These are phyloP conservation scores for Coreius guichenoti DNA, from an alignment of 2,797 vertebrate species.

Conservation along the genomic window DNA sequence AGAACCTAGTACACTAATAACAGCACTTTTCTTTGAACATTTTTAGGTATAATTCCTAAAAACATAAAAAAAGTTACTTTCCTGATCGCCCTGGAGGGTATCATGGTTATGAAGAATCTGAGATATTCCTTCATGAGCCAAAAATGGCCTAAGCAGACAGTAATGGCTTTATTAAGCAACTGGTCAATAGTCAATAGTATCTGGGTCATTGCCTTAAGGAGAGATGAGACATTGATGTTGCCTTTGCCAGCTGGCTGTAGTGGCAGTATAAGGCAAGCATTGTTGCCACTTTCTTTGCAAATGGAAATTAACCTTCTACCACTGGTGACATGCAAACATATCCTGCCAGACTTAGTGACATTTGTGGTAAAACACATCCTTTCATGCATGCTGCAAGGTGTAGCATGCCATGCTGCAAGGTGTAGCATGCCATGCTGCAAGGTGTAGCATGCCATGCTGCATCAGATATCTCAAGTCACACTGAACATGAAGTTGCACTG, in stretches of 20 bases:
- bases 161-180: slow-evolving; percentile 33
- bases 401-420: background rate
- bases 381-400: slow-evolving; percentile 40
- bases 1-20: background rate
- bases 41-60: background rate
- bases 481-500: background rate
- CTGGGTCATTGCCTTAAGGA: slow-evolving; percentile 16
- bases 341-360: slow-evolving; percentile 32
- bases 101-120: background rate
- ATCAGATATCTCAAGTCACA: background rate
- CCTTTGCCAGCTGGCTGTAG: background rate
- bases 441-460: background rate
- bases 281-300: slow-evolving; percentile 18
- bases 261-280: slow-evolving; percentile 4
- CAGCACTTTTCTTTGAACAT: background rate
- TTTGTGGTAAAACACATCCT: slow-evolving; percentile 50
- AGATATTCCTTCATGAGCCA: background rate
- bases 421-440: slow-evolving; percentile 22
- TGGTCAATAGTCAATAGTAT: slow-evolving; percentile 7
- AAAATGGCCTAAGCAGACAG: slow-evolving; percentile 1
- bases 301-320: slow-evolving; percentile 33
- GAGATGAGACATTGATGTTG: slow-evolving; percentile 9
- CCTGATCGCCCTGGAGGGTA: background rate
- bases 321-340: slow-evolving; percentile 26
- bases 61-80: background rate